Evolutionary conservation across 2,888 invertebrate species (phyloP).

Genomic region (Tetranychus truncatus): DNA sequence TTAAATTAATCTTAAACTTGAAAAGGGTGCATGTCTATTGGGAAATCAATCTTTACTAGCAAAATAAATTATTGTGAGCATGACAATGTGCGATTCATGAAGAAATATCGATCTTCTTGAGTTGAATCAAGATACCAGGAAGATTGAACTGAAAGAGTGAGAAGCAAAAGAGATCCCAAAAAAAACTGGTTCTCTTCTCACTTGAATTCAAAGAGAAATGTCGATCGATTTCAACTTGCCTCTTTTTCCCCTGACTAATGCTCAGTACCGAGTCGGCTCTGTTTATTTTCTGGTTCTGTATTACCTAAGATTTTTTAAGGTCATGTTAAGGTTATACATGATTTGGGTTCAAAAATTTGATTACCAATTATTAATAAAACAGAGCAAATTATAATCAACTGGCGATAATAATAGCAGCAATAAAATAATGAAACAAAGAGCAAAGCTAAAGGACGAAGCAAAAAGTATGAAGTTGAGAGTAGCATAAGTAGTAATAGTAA

Average conservation of each 20-base stretch:
- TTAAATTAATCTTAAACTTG: not conserved
- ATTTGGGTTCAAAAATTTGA: not conserved
- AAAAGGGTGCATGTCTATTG: not conserved
- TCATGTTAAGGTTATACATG: not conserved
- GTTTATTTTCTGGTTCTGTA: not conserved
- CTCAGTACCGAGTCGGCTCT: not conserved
- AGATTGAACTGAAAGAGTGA: not conserved
- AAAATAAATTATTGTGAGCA: not conserved
- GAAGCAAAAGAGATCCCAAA: no score
- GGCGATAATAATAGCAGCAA: no score
- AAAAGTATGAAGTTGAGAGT: no score
- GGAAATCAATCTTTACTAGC: not conserved
- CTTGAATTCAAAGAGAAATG: not conserved
- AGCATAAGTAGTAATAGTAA: no score
- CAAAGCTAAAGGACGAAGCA: no score
- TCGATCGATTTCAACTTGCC: not conserved
- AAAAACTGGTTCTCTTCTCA: not conserved
- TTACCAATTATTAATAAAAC: no score
- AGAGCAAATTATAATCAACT: no score
- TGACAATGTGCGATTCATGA: not conserved
- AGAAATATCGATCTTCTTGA: not conserved
- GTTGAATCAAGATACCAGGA: not conserved
- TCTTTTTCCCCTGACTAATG: not conserved
- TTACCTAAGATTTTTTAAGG: not conserved
- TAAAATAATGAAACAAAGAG: no score